Evolutionary conservation across 1,140 invertebrate species (phyloP).

Genomic region (Bombus turneri): DNA sequence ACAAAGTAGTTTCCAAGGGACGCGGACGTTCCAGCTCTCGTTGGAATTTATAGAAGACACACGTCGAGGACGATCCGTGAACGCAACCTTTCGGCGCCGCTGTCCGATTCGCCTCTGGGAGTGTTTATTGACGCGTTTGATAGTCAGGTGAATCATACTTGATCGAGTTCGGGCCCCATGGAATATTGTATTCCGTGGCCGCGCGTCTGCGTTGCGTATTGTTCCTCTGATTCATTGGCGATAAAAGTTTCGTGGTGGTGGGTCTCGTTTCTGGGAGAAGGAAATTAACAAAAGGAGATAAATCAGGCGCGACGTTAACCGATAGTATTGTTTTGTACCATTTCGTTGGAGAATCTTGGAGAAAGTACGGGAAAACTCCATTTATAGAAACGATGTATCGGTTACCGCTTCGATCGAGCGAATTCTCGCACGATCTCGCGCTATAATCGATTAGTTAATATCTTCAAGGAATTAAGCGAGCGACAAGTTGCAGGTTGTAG

Average conservation of each 20-base stretch:
- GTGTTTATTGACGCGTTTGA: slow-evolving; percentile 21
- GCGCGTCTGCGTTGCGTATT: no score
- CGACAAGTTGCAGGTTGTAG: no score
- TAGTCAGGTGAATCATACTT: slow-evolving; percentile 1
- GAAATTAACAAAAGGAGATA: neutral
- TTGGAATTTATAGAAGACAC: slow-evolving; percentile 63
- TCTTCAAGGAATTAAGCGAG: no score
- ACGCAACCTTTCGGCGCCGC: slow-evolving; percentile 30
- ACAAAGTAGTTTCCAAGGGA: slow-evolving; percentile 56
- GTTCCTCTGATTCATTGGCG: slow-evolving; percentile 1
- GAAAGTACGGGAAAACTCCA: no score
- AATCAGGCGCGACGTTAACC: neutral
- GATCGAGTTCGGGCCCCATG: neutral
- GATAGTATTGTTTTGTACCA: no score
- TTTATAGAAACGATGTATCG: no score
- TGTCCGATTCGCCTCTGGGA: slow-evolving; percentile 27
- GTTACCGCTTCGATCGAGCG: no score
- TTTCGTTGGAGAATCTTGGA: no score
- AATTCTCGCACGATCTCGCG: no score
- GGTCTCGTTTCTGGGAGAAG: neutral
- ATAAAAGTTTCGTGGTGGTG: neutral
- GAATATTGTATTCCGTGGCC: neutral
- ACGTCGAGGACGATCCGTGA: slow-evolving; percentile 48
- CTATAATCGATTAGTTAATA: no score
- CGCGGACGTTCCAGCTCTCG: slow-evolving; percentile 38